A percentile compares a stretch with the other conserved stretches of the same genome.
Conservation (phyloP, 2,888 invertebrate species). For the Metallyticus violacea region DNA sequence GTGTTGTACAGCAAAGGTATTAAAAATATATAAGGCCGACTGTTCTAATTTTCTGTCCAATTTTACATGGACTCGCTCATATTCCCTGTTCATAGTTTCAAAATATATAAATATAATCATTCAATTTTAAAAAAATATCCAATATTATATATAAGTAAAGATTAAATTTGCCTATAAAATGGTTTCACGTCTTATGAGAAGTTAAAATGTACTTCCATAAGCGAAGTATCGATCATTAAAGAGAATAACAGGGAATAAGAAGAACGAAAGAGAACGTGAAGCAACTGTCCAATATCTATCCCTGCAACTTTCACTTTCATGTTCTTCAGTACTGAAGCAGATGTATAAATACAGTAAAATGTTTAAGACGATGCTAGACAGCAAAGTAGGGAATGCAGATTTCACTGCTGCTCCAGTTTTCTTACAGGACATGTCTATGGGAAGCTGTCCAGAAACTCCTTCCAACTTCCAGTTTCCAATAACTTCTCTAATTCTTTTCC, state of each 20-base stretch:
- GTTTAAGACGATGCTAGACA: neutral
- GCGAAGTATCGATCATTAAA: neutral
- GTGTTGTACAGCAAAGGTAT: no score
- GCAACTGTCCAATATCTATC: neutral
- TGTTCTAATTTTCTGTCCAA: no score
- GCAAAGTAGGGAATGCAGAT: neutral
- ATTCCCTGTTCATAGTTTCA: no score
- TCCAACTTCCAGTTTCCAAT: neutral
- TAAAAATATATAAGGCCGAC: no score
- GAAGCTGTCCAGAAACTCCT: neutral
- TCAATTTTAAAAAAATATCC: no score
- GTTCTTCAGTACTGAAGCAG: no score
- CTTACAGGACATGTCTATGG: neutral
- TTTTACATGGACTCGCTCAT: no score
- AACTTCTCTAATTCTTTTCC: neutral
- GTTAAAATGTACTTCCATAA: no score
- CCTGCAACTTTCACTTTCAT: neutral
- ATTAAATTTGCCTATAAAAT: no score
- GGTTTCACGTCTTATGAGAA: no score
- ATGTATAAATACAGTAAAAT: neutral
- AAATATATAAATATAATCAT: no score
- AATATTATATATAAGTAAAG: no score
- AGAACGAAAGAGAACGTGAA: neutral
- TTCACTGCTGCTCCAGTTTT: neutral
- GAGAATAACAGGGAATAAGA: neutral